Base-by-base conservation (phyloP, 2,797 vertebrate species). In the Xiphorhynchus erythropygius region DNA sequence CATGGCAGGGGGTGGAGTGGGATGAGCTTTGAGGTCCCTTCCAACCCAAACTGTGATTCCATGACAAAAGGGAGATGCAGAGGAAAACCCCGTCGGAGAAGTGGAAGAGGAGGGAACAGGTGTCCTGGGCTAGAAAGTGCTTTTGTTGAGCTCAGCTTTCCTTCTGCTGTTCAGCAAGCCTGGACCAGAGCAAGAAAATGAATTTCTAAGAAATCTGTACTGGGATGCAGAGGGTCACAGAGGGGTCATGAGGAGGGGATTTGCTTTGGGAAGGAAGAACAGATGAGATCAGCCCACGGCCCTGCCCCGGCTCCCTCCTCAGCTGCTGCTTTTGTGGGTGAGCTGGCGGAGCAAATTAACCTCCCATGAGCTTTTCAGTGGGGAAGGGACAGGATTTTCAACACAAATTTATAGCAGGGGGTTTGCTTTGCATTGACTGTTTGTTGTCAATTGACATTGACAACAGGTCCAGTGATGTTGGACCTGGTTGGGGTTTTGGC, bases 391-490 rank as follows among this genome's bases (percentile, higher is more conserved):
- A 10, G 19, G 30, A 22, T 76, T 64, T 84, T 63, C 23, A 4
- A 7, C 33, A 27, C 25, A 18, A 73, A 37, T 21, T 21, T n/a
- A 4, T 9, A 55, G 32, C n/a, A 57, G 67, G 57, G 18, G 3
- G 5, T 57, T 25, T 52, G 52, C 18, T 70, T 75, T 2, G 2
- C 10, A 0, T 18, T 17, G 33, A 47, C 27, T 32, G 0, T 39
- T 67, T 30, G 6, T 13, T 11, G n/a, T n/a, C n/a, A n/a, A n/a
- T n/a, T n/a, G n/a, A n/a, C n/a, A n/a, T n/a, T n/a, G n/a, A n/a
- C n/a, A n/a, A n/a, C n/a, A n/a, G n/a, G n/a, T n/a, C n/a, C n/a
- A 18, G 37, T 1, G 0, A 13, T 10, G 22, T 35, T 44, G 44
- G 39, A 28, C 57, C 18, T 74, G 7, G 7, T 30, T 42, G 27